A percentile compares a stretch with the other conserved stretches of the same genome.
Conservation (phyloP, 2,888 invertebrate species). For the Caenorhabditis sulstoni region DNA sequence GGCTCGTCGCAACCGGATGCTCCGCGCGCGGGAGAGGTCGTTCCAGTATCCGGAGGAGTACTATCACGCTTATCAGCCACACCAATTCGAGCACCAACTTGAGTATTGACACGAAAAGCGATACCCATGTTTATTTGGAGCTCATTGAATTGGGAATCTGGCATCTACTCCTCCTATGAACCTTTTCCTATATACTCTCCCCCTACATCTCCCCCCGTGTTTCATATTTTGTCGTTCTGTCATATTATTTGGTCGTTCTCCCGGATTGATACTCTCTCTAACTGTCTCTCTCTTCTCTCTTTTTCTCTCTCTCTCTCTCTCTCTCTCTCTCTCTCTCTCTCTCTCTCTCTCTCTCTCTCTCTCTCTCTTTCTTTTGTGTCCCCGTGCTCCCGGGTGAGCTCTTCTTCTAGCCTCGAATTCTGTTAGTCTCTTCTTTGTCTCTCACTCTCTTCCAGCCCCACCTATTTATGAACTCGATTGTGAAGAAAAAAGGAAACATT, state of each 20-base stretch:
- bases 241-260: too few species aligned
- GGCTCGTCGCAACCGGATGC: slow-evolving; percentile 53
- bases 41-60: slow-evolving; percentile 67
- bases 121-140: background rate
- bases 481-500: too few species aligned
- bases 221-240: slow-evolving; percentile 6
- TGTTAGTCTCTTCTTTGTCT: slow-evolving; percentile 3
- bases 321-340: too few species aligned
- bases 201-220: slow-evolving; percentile 21
- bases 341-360: too few species aligned
- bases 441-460: too few species aligned
- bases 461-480: too few species aligned
- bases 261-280: too few species aligned
- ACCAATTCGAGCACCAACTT: slow-evolving; percentile 35
- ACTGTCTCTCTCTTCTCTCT: too few species aligned
- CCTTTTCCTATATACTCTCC: background rate
- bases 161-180: background rate
- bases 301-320: too few species aligned
- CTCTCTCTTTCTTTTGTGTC: background rate
- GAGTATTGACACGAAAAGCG: slow-evolving; percentile 18
- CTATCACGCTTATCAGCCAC: slow-evolving; percentile 53
- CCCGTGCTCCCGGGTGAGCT: slow-evolving; percentile 22
- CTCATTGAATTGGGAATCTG: too few species aligned
- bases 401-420: slow-evolving; percentile 21
- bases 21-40: slow-evolving; percentile 58